Evolutionary conservation across 2,888 invertebrate genomes (phyloP).

Genomic region (Erynnis tages): DNA sequence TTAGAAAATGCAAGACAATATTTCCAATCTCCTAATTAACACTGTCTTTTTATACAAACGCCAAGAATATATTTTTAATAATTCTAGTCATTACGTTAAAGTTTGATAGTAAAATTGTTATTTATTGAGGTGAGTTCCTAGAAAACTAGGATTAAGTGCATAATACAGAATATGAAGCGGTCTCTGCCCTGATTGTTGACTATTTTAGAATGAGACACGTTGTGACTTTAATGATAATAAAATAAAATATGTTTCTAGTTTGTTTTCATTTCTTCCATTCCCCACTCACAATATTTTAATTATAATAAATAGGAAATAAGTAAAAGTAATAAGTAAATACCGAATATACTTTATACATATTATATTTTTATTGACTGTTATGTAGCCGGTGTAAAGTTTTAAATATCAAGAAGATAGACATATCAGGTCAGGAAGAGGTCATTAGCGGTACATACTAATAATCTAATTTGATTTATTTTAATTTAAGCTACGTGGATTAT

Average conservation of each 20-base stretch:
- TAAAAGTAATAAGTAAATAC: too few species aligned
- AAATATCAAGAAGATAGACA: too few species aligned
- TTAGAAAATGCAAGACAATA: conserved; percentile 61
- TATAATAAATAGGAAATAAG: too few species aligned
- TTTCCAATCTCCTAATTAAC: conserved; percentile 71
- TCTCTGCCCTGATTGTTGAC: conserved; percentile 59
- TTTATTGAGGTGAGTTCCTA: conserved; percentile 67
- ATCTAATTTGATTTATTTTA: too few species aligned
- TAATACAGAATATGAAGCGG: conserved; percentile 47
- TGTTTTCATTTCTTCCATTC: conserved; percentile 8
- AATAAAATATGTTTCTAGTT: conserved; percentile 32
- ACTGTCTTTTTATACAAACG: conserved; percentile 61
- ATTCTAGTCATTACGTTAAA: conserved; percentile 75
- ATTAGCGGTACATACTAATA: too few species aligned
- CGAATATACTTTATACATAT: too few species aligned
- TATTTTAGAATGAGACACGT: conserved; percentile 64
- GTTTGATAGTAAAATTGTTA: conserved; percentile 69
- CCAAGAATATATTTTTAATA: conserved; percentile 57
- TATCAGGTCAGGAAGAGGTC: too few species aligned
- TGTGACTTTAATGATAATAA: conserved; percentile 65
- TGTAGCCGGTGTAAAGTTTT: too few species aligned
- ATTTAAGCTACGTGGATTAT: too few species aligned
- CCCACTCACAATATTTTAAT: too few species aligned
- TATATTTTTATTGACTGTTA: too few species aligned
- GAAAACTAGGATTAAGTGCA: conserved; percentile 62